Base-by-base conservation (phyloP, 1,140 invertebrate genomes). In the Hypsibius dujardini region DNA sequence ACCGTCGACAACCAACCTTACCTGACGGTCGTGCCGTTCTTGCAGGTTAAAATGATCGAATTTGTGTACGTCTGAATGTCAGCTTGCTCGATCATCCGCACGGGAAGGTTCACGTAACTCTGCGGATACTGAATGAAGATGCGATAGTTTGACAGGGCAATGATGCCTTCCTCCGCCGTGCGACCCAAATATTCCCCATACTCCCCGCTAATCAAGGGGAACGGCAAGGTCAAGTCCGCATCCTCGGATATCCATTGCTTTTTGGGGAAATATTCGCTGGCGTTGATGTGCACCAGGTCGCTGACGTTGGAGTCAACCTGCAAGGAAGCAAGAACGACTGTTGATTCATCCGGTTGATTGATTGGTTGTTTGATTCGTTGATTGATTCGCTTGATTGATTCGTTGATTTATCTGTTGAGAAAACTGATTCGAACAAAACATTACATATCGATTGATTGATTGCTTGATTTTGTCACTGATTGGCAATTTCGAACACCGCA, bases 91-190 rank as follows among this genome's bases (percentile, higher is more conserved):
- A 94, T 87, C 46, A 94, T 81, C 46, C 90, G 88, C 15, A 94
- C 77, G 1, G 91, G 91, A 67, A 94, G 85, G 77, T 86, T 87
- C 84, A 89, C 82, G 79, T 85, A 75, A 82, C 82, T 75, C 77
- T 74, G 79, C 75, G 84, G 81, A 50, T 75, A 74, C 47, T 75
- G 73, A 59, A 90, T 79, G 76, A 86, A 88, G 15, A 94, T 80
- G 40, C 92, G 84, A 79, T 92, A 95, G 81, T 92, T 94, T 69
- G 91, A 91, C 73, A 94, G 79, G 1, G 87, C 88, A 69, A 94
- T 83, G 0, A 88, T 76, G n/a, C 89, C 84, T 70, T 83, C 81
- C 42, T 67, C 62, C 59, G 87, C 86, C 0, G 85, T 84, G 7
- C 77, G 75, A 1, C 81, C 82, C 40, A 81, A 74, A 72, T 75